These are phyloP conservation scores for Toxotes lorentzi DNA, from an alignment of 2,797 vertebrate species.

Conservation along the genomic window DNA sequence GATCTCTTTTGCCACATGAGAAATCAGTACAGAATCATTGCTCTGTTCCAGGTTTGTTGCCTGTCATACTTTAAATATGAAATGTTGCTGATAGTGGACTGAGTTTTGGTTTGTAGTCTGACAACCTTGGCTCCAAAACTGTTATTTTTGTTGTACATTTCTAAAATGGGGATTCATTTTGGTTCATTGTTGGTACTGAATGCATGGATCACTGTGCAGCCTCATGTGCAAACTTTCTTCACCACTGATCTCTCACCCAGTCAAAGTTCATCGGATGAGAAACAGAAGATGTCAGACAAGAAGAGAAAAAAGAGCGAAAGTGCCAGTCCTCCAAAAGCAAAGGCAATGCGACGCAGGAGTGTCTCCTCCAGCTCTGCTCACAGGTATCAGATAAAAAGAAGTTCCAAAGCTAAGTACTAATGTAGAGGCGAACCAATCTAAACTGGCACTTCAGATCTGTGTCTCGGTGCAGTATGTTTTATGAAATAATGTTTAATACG, in stretches of 20 bases:
- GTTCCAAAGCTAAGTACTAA: neutral
- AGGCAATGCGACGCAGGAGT: slow-evolving; percentile 62
- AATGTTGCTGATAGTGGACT: neutral
- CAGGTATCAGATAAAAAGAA: slow-evolving; percentile 65
- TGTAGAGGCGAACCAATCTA: neutral
- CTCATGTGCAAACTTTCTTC: neutral
- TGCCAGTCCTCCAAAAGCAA: slow-evolving; percentile 69
- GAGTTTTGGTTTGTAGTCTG: neutral
- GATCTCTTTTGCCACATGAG: neutral
- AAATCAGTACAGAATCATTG: neutral
- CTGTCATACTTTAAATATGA: neutral
- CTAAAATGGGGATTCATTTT: neutral
- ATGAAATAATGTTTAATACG: too few relatives aligned
- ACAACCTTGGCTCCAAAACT: neutral
- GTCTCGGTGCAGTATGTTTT: too few relatives aligned
- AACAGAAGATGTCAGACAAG: slow-evolving; percentile 82
- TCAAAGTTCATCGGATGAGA: slow-evolving; percentile 87
- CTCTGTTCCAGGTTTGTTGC: neutral
- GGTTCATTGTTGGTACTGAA: neutral
- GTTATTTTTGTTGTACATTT: neutral
- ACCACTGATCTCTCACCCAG: neutral
- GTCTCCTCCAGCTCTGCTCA: slow-evolving; percentile 77
- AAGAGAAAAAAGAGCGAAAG: slow-evolving; percentile 83
- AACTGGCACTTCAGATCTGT: neutral
- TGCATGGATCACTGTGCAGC: neutral